Conservation (phyloP, 2,797 vertebrate genomes). For the Alca torda region DNA sequence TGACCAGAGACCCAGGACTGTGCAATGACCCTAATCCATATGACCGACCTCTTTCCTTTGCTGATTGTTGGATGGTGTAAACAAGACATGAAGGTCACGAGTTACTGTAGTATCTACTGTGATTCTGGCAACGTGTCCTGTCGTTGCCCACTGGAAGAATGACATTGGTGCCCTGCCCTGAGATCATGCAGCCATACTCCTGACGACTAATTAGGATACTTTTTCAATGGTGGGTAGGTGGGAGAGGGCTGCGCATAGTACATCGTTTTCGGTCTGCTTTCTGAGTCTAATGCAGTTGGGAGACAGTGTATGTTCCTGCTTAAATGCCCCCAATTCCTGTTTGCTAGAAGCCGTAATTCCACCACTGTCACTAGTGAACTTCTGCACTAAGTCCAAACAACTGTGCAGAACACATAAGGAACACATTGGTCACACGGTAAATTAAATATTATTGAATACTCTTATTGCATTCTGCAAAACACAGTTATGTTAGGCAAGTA, state of each 20-base stretch:
- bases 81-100: not conserved
- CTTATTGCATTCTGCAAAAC: not conserved
- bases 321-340: fast-evolving
- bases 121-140: not conserved
- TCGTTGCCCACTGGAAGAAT: not conserved
- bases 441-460: not conserved
- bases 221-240: not conserved
- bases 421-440: fast-evolving
- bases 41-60: not conserved
- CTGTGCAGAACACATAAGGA: not conserved
- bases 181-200: not conserved
- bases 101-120: not conserved
- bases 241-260: not conserved
- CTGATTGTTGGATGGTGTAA: not conserved
- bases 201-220: not conserved
- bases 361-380: not conserved
- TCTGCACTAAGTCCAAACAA: not conserved
- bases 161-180: not conserved
- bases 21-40: not conserved
- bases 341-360: not conserved
- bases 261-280: not conserved
- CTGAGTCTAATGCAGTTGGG: not conserved
- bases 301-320: not conserved
- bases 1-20: not conserved
- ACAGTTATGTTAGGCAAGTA: not conserved